Percentiles rank a stretch among this genome's conserved stretches.
Evolutionary conservation across 1,140 invertebrate genomes (phyloP).

Genomic region (Lepidurus couesii): DNA sequence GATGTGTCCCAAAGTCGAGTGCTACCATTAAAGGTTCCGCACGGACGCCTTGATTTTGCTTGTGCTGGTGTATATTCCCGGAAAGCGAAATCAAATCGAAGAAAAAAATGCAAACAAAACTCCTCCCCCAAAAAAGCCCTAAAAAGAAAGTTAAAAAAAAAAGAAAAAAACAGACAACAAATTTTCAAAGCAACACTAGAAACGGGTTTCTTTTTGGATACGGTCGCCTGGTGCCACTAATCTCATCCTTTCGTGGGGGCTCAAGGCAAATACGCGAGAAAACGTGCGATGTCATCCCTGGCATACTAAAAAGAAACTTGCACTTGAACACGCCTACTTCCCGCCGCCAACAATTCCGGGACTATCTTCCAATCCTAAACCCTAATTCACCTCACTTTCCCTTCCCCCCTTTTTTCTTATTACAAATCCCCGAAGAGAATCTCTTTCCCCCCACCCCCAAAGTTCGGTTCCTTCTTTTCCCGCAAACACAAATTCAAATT

Average conservation of each 20-base stretch:
- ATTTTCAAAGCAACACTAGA: conserved; percentile 8
- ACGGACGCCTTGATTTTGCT: conserved; percentile 14
- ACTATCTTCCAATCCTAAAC: background rate
- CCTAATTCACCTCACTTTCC: background rate
- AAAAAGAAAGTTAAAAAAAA: background rate
- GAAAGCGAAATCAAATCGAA: background rate
- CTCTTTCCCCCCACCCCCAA: background rate
- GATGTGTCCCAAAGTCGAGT: conserved; percentile 11
- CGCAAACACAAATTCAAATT: conserved; percentile 8
- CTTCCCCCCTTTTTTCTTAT: background rate
- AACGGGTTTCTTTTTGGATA: background rate
- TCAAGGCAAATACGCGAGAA: conserved; percentile 18
- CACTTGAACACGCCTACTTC: conserved; percentile 11
- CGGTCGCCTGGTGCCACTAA: conserved; percentile 20
- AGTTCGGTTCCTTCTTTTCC: background rate
- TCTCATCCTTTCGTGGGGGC: background rate
- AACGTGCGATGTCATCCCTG: conserved; percentile 8
- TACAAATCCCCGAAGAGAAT: background rate
- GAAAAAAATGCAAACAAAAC: background rate
- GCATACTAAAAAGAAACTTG: conserved; percentile 18
- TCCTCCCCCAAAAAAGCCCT: background rate
- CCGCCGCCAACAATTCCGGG: background rate
- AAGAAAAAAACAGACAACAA: background rate
- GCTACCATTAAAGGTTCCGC: conserved; percentile 16
- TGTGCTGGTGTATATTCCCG: background rate